Evolutionary conservation across 2,888 invertebrate species (phyloP).

Genomic region (Tenthredo distinguenda): DNA sequence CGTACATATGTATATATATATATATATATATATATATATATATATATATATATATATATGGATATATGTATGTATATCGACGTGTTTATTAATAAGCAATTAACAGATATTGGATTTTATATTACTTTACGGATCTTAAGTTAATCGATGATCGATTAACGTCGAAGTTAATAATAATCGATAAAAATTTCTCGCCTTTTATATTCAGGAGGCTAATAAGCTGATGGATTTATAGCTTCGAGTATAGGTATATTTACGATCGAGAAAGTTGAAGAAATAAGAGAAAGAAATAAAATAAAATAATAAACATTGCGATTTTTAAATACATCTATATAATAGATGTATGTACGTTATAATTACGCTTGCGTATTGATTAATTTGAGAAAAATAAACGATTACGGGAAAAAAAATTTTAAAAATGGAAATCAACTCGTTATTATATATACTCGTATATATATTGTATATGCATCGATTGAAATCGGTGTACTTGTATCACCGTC

Average conservation of each 20-base stretch:
- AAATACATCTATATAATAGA: background rate
- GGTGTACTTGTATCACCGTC: background rate
- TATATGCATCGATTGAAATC: background rate
- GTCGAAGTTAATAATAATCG: conserved; percentile 33
- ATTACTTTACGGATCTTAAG: background rate
- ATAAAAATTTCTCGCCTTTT: conserved; percentile 5
- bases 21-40: background rate
- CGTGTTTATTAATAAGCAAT: conserved; percentile 12
- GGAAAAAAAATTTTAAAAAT: too few relatives aligned
- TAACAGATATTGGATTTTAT: background rate
- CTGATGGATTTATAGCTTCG: conserved; percentile 19
- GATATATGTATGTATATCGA: background rate
- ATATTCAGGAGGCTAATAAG: background rate
- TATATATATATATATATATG: background rate
- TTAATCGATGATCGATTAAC: conserved; percentile 29
- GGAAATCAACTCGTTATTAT: too few relatives aligned
- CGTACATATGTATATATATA: background rate
- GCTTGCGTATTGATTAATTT: too few relatives aligned
- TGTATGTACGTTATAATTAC: background rate
- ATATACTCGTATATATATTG: background rate
- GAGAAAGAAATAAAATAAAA: background rate
- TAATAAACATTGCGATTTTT: background rate
- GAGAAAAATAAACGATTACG: too few relatives aligned
- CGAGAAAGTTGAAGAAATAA: background rate
- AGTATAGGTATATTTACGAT: background rate